These are phyloP conservation scores for Troides oblongomaculatus DNA, from an alignment of 2,888 invertebrate species.

Conservation along the genomic window DNA sequence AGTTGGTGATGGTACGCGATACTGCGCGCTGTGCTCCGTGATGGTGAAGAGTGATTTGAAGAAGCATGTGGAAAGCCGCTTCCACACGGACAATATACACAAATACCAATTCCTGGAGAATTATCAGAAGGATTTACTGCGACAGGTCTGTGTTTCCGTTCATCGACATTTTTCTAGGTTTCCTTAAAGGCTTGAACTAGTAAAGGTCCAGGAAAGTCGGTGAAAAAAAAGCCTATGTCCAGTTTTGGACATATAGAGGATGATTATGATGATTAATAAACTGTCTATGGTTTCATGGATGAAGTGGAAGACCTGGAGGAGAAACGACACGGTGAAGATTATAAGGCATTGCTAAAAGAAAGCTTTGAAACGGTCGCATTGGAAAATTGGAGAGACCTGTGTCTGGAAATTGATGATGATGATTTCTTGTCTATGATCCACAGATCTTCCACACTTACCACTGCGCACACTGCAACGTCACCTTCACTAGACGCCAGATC, in stretches of 20 bases:
- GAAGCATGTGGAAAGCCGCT: slow-evolving; percentile 32
- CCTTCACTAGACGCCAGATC: slow-evolving; percentile 36
- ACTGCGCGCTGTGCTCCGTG: slow-evolving; percentile 36
- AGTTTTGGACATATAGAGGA: too few species aligned
- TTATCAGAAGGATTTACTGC: slow-evolving; percentile 41
- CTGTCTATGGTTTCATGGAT: too few species aligned
- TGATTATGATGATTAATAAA: too few species aligned
- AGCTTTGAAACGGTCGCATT: too few species aligned
- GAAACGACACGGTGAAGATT: too few species aligned
- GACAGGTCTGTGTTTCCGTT: slow-evolving; percentile 42
- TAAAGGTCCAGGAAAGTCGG: not conserved
- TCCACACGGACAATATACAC: slow-evolving; percentile 37
- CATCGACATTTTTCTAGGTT: not conserved
- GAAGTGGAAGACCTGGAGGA: too few species aligned
- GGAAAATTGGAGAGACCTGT: too few species aligned
- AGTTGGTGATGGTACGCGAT: slow-evolving; percentile 35
- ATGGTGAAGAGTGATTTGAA: slow-evolving; percentile 9
- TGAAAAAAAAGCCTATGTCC: too few species aligned
- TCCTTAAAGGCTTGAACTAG: not conserved
- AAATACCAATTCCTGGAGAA: slow-evolving; percentile 41
- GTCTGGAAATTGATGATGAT: not conserved
- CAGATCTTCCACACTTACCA: slow-evolving; percentile 47
- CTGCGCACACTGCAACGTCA: slow-evolving; percentile 46
- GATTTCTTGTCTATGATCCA: slow-evolving; percentile 15
- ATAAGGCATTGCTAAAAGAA: too few species aligned